Percentiles rank a stretch among this genome's conserved stretches.
Evolutionary conservation across 2,797 vertebrate genomes (phyloP).

Genomic region (Apodemus agrarius): DNA sequence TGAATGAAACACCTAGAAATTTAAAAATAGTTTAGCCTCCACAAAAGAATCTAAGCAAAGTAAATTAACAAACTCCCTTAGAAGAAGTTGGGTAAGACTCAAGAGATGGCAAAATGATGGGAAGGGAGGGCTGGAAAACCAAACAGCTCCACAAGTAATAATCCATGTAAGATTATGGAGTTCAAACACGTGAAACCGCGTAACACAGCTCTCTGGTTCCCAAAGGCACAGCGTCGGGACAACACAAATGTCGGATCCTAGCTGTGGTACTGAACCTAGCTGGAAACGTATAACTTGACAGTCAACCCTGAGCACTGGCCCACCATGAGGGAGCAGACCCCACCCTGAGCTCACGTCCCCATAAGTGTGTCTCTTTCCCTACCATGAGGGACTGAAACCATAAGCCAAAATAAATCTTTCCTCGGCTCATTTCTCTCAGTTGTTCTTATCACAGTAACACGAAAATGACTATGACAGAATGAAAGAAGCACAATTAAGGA

Average conservation of each 20-base stretch:
- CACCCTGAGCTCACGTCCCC: not conserved
- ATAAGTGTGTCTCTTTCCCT: not conserved
- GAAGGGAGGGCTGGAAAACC: not conserved
- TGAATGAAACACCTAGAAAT: conserved; percentile 25
- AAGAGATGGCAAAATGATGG: not conserved
- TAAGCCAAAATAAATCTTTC: not conserved
- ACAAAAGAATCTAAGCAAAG: conserved; percentile 28
- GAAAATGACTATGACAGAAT: not conserved
- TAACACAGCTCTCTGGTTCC: not conserved
- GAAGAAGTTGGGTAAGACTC: not conserved
- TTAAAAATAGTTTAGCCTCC: not conserved
- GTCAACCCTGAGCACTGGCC: not conserved
- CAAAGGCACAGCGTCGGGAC: not conserved
- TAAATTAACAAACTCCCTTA: not conserved
- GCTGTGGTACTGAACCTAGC: too few relatives aligned
- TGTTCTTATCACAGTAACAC: not conserved
- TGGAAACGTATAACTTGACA: too few relatives aligned
- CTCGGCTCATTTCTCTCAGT: not conserved
- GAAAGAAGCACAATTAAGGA: not conserved
- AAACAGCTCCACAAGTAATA: not conserved
- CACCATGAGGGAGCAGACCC: not conserved
- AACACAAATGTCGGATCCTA: not conserved
- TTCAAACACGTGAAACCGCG: not conserved
- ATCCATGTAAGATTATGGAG: not conserved
- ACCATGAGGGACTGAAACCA: too few relatives aligned